Base-by-base conservation (phyloP, 64 coral and sea anemone genomes). In the Dendronephthya gigantea region DNA sequence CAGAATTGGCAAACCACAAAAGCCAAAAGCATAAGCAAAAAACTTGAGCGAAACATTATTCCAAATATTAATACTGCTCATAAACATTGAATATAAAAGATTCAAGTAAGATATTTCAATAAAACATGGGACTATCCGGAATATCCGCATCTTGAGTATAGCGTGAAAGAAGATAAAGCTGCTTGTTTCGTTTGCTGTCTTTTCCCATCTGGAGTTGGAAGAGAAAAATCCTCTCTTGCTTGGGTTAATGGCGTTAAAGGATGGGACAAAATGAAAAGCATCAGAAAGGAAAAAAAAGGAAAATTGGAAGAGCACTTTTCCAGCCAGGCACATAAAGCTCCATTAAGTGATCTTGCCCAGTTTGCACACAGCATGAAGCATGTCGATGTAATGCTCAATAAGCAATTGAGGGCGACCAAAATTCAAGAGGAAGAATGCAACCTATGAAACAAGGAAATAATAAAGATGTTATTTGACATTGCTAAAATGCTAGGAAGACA, bases 401-500 rank as follows among this genome's bases (percentile, higher is more conserved):
- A 74, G 31, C 11, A 35, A 30, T 28, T 27, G 11, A 12, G 68
- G 31, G 33, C 11, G 31, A 27, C 13, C 11, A 74, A 11, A 35
- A 74, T 74, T 28, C n/a, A 74, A 74, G 68, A 74, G 33, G 68
- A 30, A 74, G 68, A 13, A 30, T 13, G 31, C n/a, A 74, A 27
- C 13, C 25, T 30, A 28, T 28, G 25, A 35, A 74, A 74, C 33
- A 16, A 35, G 31, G 68, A 74, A 74, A 11, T 28, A 35, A 74
- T 74, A 27, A 74, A 74, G 31, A 74, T 74, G 11, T 27, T 74
- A 25, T 27, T 74, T 16, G 68, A 74, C 68, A 35, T 85, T 85
- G 84, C 84, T 14, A 85, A 48, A 65, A 85, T 50, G 36, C 49
- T 85, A n/a, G 84, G 49, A 59, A 11, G 84, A 40, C 84, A 85